phyloP scores from a whole-genome alignment of 2,888 invertebrate species.

The Embidobia sp. region DNA sequence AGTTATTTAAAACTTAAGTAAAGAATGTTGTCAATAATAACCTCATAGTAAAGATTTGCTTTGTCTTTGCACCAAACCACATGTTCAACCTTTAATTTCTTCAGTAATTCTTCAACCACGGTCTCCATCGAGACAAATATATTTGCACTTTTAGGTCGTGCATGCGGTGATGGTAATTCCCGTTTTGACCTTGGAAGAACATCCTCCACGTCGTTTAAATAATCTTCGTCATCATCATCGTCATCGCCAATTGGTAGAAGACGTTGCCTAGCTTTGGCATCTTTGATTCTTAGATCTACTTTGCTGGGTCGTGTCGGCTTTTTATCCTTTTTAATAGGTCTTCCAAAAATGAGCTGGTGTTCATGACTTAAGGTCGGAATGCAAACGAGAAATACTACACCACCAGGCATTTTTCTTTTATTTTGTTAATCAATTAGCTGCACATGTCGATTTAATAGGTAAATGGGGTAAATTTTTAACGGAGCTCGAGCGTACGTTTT shows the following conservation, averaged over 20 bases:
- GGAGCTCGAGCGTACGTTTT: constrained; percentile 13
- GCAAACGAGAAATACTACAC: constrained; percentile 87
- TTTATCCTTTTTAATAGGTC: constrained; percentile 69
- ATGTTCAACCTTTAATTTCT: constrained; percentile 86
- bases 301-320: constrained; percentile 68
- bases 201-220: constrained; percentile 33
- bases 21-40: constrained; percentile 75
- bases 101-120: constrained; percentile 87
- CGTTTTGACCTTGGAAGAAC: constrained; percentile 1
- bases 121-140: constrained; percentile 87
- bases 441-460: constrained; percentile 1
- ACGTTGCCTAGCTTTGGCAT: constrained; percentile 69
- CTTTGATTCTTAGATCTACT: constrained; percentile 74
- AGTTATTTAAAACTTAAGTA: neutral
- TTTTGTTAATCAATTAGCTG: neutral
- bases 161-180: constrained; percentile 43
- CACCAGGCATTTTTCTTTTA: constrained; percentile 78
- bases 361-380: constrained; percentile 88
- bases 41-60: constrained; percentile 86
- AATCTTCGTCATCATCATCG: constrained; percentile 66
- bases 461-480: constrained; percentile 16
- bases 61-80: constrained; percentile 88
- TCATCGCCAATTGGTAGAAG: constrained; percentile 65
- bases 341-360: constrained; percentile 83
- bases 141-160: constrained; percentile 64